Evolutionary conservation across 1,140 invertebrate species (phyloP).

Genomic region (Sesamia nonagrioides): DNA sequence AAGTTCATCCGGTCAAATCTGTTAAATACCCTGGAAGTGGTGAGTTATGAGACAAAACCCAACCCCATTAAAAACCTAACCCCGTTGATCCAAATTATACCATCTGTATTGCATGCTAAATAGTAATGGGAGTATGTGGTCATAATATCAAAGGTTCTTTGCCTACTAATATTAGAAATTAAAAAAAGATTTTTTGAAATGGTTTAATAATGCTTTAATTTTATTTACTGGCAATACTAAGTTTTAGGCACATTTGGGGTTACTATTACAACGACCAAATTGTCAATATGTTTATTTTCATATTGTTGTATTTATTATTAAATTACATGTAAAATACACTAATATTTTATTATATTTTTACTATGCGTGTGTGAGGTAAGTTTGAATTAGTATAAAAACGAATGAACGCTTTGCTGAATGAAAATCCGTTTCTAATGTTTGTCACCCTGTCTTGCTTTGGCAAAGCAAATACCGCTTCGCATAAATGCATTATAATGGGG

Average conservation of each 20-base stretch:
- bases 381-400: slow-evolving; percentile 24
- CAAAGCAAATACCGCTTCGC: slow-evolving; percentile 19
- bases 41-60: slow-evolving; percentile 63
- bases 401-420: slow-evolving; percentile 55
- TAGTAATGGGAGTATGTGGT: slow-evolving; percentile 86
- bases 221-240: slow-evolving; percentile 53
- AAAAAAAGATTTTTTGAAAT: slow-evolving; percentile 52
- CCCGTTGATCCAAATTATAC: slow-evolving; percentile 55
- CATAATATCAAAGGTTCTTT: slow-evolving; percentile 84
- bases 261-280: slow-evolving; percentile 7
- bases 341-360: slow-evolving; percentile 37
- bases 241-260: slow-evolving; percentile 40
- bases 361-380: slow-evolving; percentile 56
- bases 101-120: slow-evolving; percentile 77
- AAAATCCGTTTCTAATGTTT: slow-evolving; percentile 54
- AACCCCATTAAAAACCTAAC: not conserved
- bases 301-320: slow-evolving; percentile 30
- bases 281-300: slow-evolving; percentile 22
- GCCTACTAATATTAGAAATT: slow-evolving; percentile 71
- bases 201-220: slow-evolving; percentile 65
- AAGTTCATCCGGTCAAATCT: slow-evolving; percentile 96
- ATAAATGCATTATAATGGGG: slow-evolving; percentile 18
- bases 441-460: slow-evolving; percentile 68
- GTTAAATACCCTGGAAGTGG: slow-evolving; percentile 92
- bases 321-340: slow-evolving; percentile 32